phyloP scores from a whole-genome alignment of 2,797 vertebrate species.

The Crypturellus tataupa region DNA sequence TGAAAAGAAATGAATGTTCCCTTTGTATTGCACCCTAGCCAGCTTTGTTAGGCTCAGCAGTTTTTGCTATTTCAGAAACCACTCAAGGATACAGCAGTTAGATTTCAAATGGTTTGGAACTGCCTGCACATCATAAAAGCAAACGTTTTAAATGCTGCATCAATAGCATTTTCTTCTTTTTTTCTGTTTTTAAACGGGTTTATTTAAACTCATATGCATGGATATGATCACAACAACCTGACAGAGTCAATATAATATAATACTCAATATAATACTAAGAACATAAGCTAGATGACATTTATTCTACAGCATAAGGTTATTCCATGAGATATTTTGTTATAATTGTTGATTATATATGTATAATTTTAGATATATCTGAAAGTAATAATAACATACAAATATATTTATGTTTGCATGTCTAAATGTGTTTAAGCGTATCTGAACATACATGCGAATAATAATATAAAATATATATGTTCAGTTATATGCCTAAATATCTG shows the following conservation, averaged over 20 bases:
- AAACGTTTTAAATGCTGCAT: neutral
- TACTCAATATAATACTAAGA: neutral
- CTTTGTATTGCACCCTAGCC: neutral
- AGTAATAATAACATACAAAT: neutral
- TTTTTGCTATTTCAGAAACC: neutral
- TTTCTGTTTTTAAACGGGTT: neutral
- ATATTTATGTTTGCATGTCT: neutral
- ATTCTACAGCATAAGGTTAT: neutral
- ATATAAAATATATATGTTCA: neutral
- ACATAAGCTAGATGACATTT: neutral
- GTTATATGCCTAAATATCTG: neutral
- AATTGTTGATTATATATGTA: neutral
- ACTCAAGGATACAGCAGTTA: neutral
- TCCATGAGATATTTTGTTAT: neutral
- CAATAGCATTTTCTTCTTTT: neutral
- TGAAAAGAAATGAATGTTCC: neutral
- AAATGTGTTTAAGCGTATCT: neutral
- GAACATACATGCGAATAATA: neutral
- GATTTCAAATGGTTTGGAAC: slow-evolving; percentile 18
- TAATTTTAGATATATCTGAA: neutral
- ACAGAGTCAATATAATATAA: neutral
- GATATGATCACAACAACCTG: neutral
- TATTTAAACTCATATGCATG: neutral
- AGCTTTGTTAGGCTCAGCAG: neutral
- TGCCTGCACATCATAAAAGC: neutral